phyloP scores from a whole-genome alignment of 2,113 vertebrate genomes.

The Morone saxatilis region DNA sequence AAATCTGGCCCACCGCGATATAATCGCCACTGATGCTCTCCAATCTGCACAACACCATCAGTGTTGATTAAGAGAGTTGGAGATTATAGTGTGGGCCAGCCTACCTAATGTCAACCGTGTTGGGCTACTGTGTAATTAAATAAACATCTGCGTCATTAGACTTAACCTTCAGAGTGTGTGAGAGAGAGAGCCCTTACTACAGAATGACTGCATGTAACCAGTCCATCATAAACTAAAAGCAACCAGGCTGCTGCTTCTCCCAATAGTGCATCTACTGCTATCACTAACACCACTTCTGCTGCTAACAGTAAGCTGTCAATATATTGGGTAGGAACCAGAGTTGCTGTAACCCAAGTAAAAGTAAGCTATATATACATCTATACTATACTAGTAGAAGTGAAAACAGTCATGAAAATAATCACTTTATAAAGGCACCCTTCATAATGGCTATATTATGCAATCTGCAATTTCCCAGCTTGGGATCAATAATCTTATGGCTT shows the following conservation, averaged over 20 bases:
- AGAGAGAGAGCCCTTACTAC: not conserved
- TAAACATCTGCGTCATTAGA: slow-evolving; percentile 41
- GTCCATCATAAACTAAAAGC: slow-evolving; percentile 1
- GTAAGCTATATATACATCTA: not conserved
- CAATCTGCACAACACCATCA: slow-evolving; percentile 46
- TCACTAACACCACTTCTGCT: not conserved
- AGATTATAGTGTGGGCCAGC: slow-evolving; percentile 43
- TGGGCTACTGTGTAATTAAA: slow-evolving; percentile 38
- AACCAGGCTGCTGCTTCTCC: not conserved
- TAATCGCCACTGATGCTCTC: slow-evolving; percentile 47
- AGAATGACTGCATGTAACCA: slow-evolving; percentile 17
- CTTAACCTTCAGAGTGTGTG: slow-evolving; percentile 23
- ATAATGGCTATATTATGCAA: not conserved
- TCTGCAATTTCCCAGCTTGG: too few species aligned
- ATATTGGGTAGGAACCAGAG: not conserved
- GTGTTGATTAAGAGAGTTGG: slow-evolving; percentile 59
- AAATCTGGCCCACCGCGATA: slow-evolving; percentile 48
- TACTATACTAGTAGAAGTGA: not conserved
- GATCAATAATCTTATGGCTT: not conserved
- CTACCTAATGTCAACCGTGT: slow-evolving; percentile 46
- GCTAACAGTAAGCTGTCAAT: not conserved
- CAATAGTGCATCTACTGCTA: not conserved
- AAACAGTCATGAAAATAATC: not conserved
- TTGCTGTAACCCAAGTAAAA: not conserved
- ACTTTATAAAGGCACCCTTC: not conserved